These are phyloP conservation scores for Leptarthrus brevirostris DNA, from an alignment of 2,888 invertebrate genomes.

Conservation along the genomic window DNA sequence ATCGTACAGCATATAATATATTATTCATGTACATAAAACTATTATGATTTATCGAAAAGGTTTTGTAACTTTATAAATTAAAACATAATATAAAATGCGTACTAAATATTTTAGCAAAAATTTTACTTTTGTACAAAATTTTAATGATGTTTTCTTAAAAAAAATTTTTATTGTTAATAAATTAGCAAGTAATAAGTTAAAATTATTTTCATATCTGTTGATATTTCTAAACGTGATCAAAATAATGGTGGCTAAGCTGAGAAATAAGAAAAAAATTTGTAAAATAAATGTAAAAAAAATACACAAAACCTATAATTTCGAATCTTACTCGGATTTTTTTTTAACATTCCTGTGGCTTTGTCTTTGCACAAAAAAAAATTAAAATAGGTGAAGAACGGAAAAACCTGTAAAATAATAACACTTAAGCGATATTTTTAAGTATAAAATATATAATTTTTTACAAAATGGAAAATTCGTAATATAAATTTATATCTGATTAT, in stretches of 20 bases:
- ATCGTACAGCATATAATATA: too few species aligned
- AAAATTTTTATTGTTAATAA: too few species aligned
- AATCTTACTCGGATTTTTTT: constrained; percentile 51
- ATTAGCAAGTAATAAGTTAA: background rate
- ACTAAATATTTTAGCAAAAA: too few species aligned
- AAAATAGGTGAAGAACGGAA: constrained; percentile 29
- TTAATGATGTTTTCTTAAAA: too few species aligned
- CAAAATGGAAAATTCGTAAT: constrained; percentile 45
- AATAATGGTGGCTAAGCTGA: constrained; percentile 38
- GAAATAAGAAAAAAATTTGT: constrained; percentile 49
- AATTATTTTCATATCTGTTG: background rate
- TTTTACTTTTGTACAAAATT: too few species aligned
- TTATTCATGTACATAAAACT: too few species aligned
- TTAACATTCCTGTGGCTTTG: constrained; percentile 56
- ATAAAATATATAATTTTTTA: constrained; percentile 33
- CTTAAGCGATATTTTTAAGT: constrained; percentile 23
- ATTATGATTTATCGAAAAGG: too few species aligned
- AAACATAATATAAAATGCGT: too few species aligned
- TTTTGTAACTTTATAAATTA: too few species aligned
- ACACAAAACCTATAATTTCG: constrained; percentile 47
- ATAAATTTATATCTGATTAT: constrained; percentile 17
- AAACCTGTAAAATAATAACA: constrained; percentile 29
- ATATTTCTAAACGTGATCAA: background rate
- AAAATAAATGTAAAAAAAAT: constrained; percentile 27
- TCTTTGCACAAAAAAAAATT: constrained; percentile 57